Evolutionary conservation across 2,113 vertebrate species (phyloP).

Genomic region (Reinhardtius hippoglossoides): DNA sequence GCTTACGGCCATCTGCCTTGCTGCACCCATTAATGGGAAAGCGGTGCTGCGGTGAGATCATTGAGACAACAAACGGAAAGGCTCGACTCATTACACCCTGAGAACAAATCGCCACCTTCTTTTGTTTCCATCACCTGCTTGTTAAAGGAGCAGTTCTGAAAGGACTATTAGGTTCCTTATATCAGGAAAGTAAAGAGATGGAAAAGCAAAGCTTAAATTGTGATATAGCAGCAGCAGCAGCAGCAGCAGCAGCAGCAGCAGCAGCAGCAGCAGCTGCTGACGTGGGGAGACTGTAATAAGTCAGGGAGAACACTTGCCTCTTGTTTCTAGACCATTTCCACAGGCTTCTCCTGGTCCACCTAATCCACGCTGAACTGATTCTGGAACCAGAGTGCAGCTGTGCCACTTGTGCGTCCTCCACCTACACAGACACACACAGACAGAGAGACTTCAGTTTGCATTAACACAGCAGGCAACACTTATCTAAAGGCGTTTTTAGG

Average conservation of each 20-base stretch:
- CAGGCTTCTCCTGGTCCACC: conserved; percentile 84
- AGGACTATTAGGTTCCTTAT: conserved; percentile 59
- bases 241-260: conserved; percentile 13
- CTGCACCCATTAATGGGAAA: conserved; percentile 30
- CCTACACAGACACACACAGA: conserved; percentile 76
- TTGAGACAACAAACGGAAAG: conserved; percentile 34
- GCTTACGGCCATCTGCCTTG: conserved; percentile 15
- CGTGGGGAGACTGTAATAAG: conserved; percentile 4
- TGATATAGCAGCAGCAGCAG: conserved; percentile 9
- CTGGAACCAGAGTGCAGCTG: conserved; percentile 89
- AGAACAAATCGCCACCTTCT: conserved; percentile 51
- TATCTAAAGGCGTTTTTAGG: not conserved
- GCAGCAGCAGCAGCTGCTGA: conserved; percentile 24
- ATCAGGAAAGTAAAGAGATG: conserved; percentile 19
- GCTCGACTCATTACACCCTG: conserved; percentile 38
- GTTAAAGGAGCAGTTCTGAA: conserved; percentile 51
- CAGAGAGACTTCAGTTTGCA: not conserved
- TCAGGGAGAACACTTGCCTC: conserved; percentile 83
- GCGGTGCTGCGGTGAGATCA: conserved; percentile 39
- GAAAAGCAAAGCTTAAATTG: conserved; percentile 15
- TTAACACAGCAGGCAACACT: not conserved
- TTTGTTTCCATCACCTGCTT: conserved; percentile 49
- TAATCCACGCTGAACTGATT: conserved; percentile 82
- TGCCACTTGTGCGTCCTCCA: conserved; percentile 93
- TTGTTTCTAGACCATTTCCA: conserved; percentile 91